Conservation (phyloP, 1,140 invertebrate genomes). For the Riptortus pedestris region DNA sequence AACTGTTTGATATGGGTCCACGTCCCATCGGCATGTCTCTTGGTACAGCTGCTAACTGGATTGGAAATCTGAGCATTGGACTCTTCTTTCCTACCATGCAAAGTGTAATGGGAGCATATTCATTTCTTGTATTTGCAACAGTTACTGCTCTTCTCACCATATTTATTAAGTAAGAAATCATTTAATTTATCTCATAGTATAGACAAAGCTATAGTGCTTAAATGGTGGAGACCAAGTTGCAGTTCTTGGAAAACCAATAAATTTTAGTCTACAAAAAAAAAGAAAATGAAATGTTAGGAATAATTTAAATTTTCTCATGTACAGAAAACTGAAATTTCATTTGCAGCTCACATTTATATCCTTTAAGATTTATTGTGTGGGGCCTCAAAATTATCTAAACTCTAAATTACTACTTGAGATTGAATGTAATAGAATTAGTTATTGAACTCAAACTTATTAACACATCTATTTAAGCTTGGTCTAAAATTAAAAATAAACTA, state of each 20-base stretch:
- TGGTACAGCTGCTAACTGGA: slow-evolving; percentile 81
- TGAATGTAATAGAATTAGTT: too few species aligned
- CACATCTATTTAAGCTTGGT: too few species aligned
- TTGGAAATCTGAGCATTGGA: slow-evolving; percentile 78
- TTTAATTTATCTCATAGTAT: not conserved
- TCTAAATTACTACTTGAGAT: too few species aligned
- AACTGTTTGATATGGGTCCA: slow-evolving; percentile 78
- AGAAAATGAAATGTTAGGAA: too few species aligned
- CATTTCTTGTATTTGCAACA: slow-evolving; percentile 58
- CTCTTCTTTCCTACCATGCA: slow-evolving; percentile 64
- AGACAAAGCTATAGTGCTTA: too few species aligned
- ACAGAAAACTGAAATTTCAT: too few species aligned
- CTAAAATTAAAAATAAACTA: too few species aligned
- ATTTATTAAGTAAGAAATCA: slow-evolving; percentile 46
- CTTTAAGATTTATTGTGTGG: too few species aligned
- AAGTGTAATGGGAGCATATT: slow-evolving; percentile 49
- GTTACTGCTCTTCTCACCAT: slow-evolving; percentile 48
- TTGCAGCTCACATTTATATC: too few species aligned
- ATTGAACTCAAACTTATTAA: too few species aligned
- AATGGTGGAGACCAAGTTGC: not conserved
- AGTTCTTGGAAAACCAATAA: not conserved
- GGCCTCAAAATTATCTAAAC: too few species aligned
- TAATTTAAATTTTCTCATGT: too few species aligned
- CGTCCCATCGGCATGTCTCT: slow-evolving; percentile 75
- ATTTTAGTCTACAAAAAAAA: not conserved